Conservation (phyloP, 2,113 vertebrate genomes). For the Dromas ardeola region DNA sequence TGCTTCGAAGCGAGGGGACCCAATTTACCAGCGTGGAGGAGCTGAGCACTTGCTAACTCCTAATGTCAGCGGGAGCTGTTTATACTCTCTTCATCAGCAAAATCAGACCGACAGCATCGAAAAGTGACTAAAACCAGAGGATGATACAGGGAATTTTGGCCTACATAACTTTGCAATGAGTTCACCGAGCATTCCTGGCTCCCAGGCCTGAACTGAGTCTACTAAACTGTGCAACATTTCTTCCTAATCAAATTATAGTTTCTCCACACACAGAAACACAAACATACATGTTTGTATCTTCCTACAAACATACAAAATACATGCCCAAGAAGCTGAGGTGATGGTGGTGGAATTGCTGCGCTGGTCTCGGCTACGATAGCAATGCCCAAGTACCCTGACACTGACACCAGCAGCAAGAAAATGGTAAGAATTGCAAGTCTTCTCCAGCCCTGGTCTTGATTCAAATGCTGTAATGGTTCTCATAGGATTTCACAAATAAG, state of each 20-base stretch:
- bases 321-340: background rate
- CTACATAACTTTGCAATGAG: slow-evolving; percentile 21
- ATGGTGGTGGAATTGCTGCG: background rate
- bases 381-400: fast-evolving
- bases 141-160: background rate
- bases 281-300: background rate
- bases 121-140: background rate
- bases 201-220: background rate
- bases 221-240: background rate
- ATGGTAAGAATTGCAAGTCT: background rate
- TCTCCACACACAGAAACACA: background rate
- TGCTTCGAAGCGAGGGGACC: fast-evolving
- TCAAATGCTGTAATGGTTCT: background rate
- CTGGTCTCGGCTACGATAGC: fast-evolving
- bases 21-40: background rate
- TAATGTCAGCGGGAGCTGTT: background rate
- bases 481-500: background rate
- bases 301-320: background rate
- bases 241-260: background rate
- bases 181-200: background rate
- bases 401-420: background rate
- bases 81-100: background rate
- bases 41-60: background rate
- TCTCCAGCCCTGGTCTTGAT: background rate
- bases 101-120: background rate